Evolutionary conservation across 2,888 invertebrate species (phyloP), one percentile per base, ranked within the genome.

Genomic region (Cylindroiulus punctatus): DNA sequence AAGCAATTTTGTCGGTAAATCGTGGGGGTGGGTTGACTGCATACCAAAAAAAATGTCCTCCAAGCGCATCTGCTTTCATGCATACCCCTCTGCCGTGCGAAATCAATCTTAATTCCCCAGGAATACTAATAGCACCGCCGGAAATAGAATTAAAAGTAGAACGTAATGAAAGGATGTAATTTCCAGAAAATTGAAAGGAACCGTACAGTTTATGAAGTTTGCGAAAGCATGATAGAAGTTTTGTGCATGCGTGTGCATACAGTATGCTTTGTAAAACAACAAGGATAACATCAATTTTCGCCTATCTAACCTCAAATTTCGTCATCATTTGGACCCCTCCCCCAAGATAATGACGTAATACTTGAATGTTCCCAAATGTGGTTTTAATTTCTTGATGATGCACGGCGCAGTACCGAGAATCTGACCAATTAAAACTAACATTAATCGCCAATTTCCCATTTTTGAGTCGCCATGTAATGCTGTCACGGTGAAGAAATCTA

Each of bases 81-180:
- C 7, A n/a, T 7, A n/a, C 5, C 17, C 2, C 2, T n/a, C 2
- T 26, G 65, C 10, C 2, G 7, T 26, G 65, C 52, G 22, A 65
- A 65, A 65, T 65, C 65, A 26, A 26, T 65, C 65, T 26, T 65
- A 65, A 65, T 65, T 65, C 65, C 17, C 65, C 19, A 22, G 65
- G 65, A 65, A 65, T 26, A 26, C 65, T 65, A 65, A 65, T 10
- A 65, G 65, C 5, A 7, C 22, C 19, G 26, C 65, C 65, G 65
- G 26, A 65, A 65, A 65, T 65, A 65, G 65, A 65, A 65, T 65
- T 65, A 22, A 22, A 65, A 65, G 65, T 65, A 65, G 65, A 65
- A 7, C 22, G 65, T 65, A 65, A 8, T 65, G 65, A n/a, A 52
- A 10, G 52, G 14, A 10, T 52, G 44, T n/a, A 52, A 52, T 52